Conservation (phyloP, 2,113 vertebrate species). For the Onychostoma macrolepis region DNA sequence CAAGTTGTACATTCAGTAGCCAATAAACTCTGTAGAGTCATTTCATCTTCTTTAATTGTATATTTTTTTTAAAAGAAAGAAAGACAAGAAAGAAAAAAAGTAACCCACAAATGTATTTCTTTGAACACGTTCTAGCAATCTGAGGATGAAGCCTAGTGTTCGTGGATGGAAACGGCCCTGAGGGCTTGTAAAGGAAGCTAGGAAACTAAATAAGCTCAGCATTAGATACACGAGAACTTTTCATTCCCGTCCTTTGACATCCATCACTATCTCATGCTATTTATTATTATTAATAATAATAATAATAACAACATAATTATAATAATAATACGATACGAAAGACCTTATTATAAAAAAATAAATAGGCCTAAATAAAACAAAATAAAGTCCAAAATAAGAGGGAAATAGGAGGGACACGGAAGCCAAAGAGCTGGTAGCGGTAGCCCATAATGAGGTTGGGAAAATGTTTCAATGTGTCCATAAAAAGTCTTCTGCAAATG, state of each 20-base stretch:
- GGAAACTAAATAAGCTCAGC: background rate
- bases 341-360: background rate
- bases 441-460: background rate
- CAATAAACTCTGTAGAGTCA: background rate
- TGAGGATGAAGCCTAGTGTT: background rate
- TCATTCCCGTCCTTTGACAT: background rate
- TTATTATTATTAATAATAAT: background rate
- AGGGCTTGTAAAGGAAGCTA: background rate
- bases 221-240: background rate
- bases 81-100: background rate
- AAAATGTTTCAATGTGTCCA: constrained; percentile 11
- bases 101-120: background rate
- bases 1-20: background rate
- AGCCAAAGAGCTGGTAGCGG: background rate
- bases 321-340: background rate
- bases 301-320: background rate
- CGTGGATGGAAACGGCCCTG: constrained; percentile 8
- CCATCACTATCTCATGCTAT: background rate
- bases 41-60: background rate
- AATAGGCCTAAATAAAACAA: background rate
- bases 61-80: background rate
- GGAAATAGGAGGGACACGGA: background rate
- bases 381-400: background rate
- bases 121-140: constrained; percentile 29
- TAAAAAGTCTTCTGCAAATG: background rate